Evolutionary conservation across 2,888 invertebrate genomes (phyloP), one percentile per base, ranked within the genome.

Genomic region (Notodonta dromedarius): DNA sequence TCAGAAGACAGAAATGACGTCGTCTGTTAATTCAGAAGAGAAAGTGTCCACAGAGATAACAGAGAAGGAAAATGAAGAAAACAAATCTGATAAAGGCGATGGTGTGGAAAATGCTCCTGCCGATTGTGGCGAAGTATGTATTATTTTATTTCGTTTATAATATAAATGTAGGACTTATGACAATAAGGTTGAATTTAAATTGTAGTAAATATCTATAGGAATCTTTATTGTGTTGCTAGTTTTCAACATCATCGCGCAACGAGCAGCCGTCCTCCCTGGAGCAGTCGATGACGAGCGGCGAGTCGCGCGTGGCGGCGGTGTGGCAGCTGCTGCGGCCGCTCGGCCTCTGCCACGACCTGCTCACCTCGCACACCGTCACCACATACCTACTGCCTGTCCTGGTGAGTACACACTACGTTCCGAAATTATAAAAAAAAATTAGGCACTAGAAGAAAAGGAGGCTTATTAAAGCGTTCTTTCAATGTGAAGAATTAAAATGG

Each of bases 371-470:
- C 78, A 98, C 98, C 56, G 97, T 99, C 82, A 96, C 97, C 83
- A 98, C 97, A 87, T 99, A 98, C 92, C 96, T 99, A 78, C 95
- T 98, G 94, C 98, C 98, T 62, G 96, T 99, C 82, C 94, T 98
- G 90, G 97, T 97, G 90, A 95, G 96, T 83, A 35, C n/a, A 54
- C 24, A 32, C 35, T 57, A 44, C 39, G 32, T 63, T 59, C 24
- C 24, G 24, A 2, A 24, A 2, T 24, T 24, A 24, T 24, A 24
- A 24, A 24, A 24, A 2, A 24, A 24, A 24, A 3, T 35, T 35
- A 7, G 35, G 35, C 5, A 35, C 5, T 35, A 35, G 6, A 35
- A 35, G 35, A 35, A 7, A 35, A 7, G 4, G 35, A 35, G 35
- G 35, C 35, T 35, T 35, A 35, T 35, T 35, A 35, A 24, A 24